Percentiles rank a stretch among this genome's conserved stretches.
Conservation (phyloP, 1,140 invertebrate species). For the Limonius californicus region DNA sequence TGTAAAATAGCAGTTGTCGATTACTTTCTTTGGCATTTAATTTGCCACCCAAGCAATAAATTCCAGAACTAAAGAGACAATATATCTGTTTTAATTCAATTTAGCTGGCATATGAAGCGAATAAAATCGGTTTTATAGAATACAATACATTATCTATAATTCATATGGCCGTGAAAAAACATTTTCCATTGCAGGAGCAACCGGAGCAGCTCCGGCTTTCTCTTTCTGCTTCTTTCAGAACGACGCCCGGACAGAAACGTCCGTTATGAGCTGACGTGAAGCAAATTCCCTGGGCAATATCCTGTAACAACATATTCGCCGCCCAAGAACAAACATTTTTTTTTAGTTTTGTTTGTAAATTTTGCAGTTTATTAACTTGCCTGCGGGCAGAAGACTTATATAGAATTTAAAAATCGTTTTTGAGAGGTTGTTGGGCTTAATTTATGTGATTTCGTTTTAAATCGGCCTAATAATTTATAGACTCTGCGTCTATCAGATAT, state of each 20-base stretch:
- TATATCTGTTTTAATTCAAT: conserved; percentile 15
- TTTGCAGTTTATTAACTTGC: conserved; percentile 11
- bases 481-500: background rate
- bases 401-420: conserved; percentile 5
- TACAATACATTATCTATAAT: conserved; percentile 29
- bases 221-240: background rate
- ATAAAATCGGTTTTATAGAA: conserved; percentile 19
- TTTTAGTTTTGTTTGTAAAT: conserved; percentile 11
- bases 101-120: conserved; percentile 8
- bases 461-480: conserved; percentile 1
- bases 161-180: conserved; percentile 24
- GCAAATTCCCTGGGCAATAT: background rate
- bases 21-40: background rate
- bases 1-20: too few species aligned
- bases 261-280: too few species aligned
- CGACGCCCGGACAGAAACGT: background rate
- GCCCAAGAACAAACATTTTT: conserved; percentile 24
- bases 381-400: background rate
- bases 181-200: conserved; percentile 6
- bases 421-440: background rate
- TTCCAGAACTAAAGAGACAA: conserved; percentile 9
- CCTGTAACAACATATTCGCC: conserved; percentile 26
- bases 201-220: background rate
- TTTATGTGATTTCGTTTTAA: background rate
- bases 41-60: conserved; percentile 11